Base-by-base conservation (phyloP, 2,113 vertebrate species). In the Onychorhynchus coronatus region DNA sequence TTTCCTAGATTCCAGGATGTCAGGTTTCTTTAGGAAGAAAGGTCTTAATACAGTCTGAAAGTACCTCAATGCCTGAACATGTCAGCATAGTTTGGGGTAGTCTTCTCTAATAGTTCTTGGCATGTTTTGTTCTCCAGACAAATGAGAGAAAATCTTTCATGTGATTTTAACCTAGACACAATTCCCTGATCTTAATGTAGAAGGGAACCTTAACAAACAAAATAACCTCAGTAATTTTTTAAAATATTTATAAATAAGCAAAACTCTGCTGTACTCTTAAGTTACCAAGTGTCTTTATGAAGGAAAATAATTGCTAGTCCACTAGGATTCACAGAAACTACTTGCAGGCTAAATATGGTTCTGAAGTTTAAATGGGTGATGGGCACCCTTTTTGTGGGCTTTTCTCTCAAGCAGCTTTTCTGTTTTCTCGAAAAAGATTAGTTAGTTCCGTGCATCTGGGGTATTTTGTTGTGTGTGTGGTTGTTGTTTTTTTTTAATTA, bases 51-150 rank as follows among this genome's bases (percentile, higher is more conserved):
- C 44, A 56, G 47, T 61, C 86, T 97, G 97, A 96, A 95, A 91
- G 61, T 82, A 78, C 67, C 68, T 97, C 82, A 89, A 1, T 96
- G 94, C 93, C 93, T 90, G 81, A 95, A 96, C 68, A 58, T 56
- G 39, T 96, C 95, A 96, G 67, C 33, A 53, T 65, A 79, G 81
- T 92, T 94, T 85, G 85, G 62, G 35, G 12, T 12, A 61, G 65
- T 88, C 81, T 91, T 85, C 68, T 88, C 30, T 97, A 94, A 97
- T 74, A 88, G 62, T 88, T 95, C 72, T 50, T 97, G 97, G 58
- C 95, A 89, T 86, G 84, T 91, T 96, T 95, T 95, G 50, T 93
- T 96, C 90, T 84, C 50, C 41, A 82, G 68, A 93, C 52, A 88
- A 92, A 95, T 39, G 47, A 73, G 56, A 92, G 49, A 89, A 89